Base-by-base conservation (phyloP, 2,888 invertebrate genomes). In the Drosophila subsilvestris region DNA sequence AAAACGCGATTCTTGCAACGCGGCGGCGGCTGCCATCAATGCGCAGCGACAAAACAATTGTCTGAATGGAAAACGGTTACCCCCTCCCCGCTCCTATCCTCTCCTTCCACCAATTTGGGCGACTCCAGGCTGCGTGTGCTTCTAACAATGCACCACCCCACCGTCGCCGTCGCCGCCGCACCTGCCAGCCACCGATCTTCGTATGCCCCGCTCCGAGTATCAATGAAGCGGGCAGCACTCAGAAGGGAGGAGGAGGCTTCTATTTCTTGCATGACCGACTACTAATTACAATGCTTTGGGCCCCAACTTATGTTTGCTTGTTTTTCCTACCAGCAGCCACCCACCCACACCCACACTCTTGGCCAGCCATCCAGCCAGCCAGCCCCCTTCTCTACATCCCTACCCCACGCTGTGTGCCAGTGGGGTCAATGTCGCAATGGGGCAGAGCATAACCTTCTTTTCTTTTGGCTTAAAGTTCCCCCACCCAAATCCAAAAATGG, bases 201-300 rank as follows among this genome's bases (percentile, higher is more conserved):
- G 45, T 47, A 4, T 27, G 60, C 56, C 47, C 43, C 68, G 32
- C 32, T 57, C 63, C 57, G 22, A 69, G 75, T 81, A 76, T 88
- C 85, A 86, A 88, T 86, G 89, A 89, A 89, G 86, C 83, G 76
- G 76, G 68, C 62, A 60, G 58, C 66, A 59, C 62, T 27, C 50
- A 47, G 54, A 42, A 3, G 25, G 25, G 25, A 37, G 51, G 63
- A 55, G 75, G 71, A 27, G 68, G 76, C 74, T 79, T 78, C 83
- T 76, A 78, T 81, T 90, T 89, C 83, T 89, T 90, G 89, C 91
- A 91, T 91, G 90, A 90, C 77, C 88, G 91, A 87, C 80, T 80
- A 73, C 90, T 90, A 90, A 90, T 90, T 91, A 84, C 78, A 84
- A 78, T 78, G 65, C 73, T 71, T 53, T 25, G 32, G 54, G 61